Base-by-base conservation (phyloP, 2,797 vertebrate species). In the Phrynocephalus guinanensis region DNA sequence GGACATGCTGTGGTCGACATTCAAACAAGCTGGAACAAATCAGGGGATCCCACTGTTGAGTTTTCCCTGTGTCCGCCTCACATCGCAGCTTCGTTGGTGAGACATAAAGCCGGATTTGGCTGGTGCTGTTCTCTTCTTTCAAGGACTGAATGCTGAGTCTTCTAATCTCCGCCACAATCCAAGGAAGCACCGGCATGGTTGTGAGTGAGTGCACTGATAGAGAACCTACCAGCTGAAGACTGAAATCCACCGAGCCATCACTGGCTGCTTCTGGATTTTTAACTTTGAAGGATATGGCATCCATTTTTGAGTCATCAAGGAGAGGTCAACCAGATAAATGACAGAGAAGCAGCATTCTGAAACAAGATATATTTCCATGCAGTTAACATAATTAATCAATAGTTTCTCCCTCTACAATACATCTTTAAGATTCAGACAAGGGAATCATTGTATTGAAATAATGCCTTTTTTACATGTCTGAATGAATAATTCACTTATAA, bases 181-280 rank as follows among this genome's bases (percentile, higher is more conserved):
- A 99, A 0, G 99, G 98, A 82, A 99, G 97, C 98, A 99, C 98
- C 83, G 98, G 94, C 98, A 98, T 98, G 76, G 98, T 99, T 91
- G 98, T 99, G 75, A 98, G 96, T 2, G 96, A 93, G 87, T 99
- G 98, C 67, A 99, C 98, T 0, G 96, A 94, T 90, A 98, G 93
- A 30, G 96, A 98, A 56, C 99, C 98, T 10, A 97, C 94, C 8
- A 99, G 93, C 48, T 97, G 97, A 52, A 99, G 97, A 79, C 94
- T 95, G 92, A 98, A 99, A 84, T 87, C 96, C 79, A 98, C 93
- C 5, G 97, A 96, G 67, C 93, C 93, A 78, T 96, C 96, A 5
- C 79, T 92, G 1, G 96, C 93, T 48, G 94, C 86, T 66, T 38
- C 84, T 16, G 72, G 87, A 44, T 90, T 97, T 79, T 94, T 95